phyloP scores from a whole-genome alignment of 2,888 invertebrate genomes.

The Cyaniris semiargus region DNA sequence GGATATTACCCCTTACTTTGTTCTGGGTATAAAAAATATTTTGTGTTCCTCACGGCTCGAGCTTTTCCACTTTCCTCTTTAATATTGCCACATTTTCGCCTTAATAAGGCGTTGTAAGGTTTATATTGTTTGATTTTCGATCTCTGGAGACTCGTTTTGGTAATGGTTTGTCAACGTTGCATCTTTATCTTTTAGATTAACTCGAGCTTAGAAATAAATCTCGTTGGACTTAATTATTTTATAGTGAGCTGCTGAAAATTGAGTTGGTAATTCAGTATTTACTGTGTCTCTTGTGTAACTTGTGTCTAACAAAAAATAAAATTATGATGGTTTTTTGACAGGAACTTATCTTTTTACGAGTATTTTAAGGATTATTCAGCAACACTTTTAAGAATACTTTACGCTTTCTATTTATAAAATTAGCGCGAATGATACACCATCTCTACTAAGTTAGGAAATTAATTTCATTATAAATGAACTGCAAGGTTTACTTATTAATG shows the following conservation, averaged over 20 bases:
- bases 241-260: constrained; percentile 29
- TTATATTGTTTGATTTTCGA: constrained; percentile 76
- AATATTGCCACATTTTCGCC: constrained; percentile 75
- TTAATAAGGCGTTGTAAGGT: constrained; percentile 75
- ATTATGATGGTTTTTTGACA: not conserved
- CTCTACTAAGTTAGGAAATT: constrained; percentile 47
- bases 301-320: too few relatives aligned
- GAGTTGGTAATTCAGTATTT: not conserved
- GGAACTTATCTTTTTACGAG: not conserved
- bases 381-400: too few relatives aligned
- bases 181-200: constrained; percentile 12
- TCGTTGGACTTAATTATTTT: constrained; percentile 37
- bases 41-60: constrained; percentile 55
- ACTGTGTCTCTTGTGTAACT: not conserved
- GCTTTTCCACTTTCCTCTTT: constrained; percentile 60
- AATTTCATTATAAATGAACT: constrained; percentile 66
- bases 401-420: not conserved
- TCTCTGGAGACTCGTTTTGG: constrained; percentile 63
- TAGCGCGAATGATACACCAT: constrained; percentile 37
- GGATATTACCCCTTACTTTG: constrained; percentile 67
- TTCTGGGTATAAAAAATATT: constrained; percentile 71
- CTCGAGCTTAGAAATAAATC: constrained; percentile 26
- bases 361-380: not conserved
- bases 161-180: constrained; percentile 61
- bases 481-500: too few relatives aligned